These are phyloP conservation scores for Heliconius cydno DNA, from an alignment of 2,888 invertebrate genomes.

Conservation along the genomic window DNA sequence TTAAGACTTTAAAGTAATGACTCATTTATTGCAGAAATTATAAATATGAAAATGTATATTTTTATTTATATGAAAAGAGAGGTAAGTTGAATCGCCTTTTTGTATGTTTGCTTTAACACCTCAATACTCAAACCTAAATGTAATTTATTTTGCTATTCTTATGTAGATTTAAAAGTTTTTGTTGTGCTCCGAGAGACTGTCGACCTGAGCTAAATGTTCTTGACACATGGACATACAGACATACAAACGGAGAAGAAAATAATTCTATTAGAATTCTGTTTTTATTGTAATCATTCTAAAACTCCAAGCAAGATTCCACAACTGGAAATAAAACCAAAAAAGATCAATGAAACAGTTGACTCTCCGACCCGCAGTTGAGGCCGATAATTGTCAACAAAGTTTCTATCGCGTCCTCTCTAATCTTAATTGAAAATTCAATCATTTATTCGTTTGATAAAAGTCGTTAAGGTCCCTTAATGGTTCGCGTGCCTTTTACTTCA, in stretches of 20 bases:
- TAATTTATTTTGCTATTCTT: too few species aligned
- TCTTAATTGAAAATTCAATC: conserved; percentile 82
- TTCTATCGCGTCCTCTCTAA: conserved; percentile 65
- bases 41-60: background rate
- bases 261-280: background rate
- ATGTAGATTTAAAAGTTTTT: too few species aligned
- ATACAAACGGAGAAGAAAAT: background rate
- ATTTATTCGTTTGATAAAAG: conserved; percentile 78
- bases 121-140: background rate
- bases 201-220: background rate
- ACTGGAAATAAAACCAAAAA: conserved; percentile 33
- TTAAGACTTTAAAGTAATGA: conserved; percentile 29
- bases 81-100: background rate
- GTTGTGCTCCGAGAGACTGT: too few species aligned
- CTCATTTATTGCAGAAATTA: background rate
- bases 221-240: background rate
- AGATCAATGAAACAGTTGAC: conserved; percentile 54
- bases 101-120: background rate
- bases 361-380: conserved; percentile 52
- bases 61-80: background rate
- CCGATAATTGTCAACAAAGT: conserved; percentile 73
- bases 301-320: background rate
- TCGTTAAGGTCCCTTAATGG: conserved; percentile 76
- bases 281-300: background rate
- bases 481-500: conserved; percentile 66